Evolutionary conservation across 2,113 vertebrate species (phyloP).

Genomic region (Clupea harengus): DNA sequence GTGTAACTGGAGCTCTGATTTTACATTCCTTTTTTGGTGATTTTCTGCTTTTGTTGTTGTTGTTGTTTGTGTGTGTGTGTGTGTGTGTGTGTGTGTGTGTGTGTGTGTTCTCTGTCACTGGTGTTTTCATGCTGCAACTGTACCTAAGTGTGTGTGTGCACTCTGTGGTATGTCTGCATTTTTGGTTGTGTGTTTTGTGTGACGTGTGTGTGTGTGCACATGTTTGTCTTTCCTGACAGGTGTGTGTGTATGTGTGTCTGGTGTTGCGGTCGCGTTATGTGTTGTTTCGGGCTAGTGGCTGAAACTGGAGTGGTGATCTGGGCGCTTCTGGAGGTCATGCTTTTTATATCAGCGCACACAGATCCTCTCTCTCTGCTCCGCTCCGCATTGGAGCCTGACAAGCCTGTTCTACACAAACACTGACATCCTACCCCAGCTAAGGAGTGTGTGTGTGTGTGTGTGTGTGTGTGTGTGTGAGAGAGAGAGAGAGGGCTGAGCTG

Average conservation of each 20-base stretch:
- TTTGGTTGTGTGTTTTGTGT: constrained; percentile 35
- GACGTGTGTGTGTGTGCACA: constrained; percentile 35
- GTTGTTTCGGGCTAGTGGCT: constrained; percentile 34
- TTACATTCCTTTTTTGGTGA: background rate
- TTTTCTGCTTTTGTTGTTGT: background rate
- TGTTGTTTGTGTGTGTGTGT: background rate
- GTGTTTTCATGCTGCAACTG: constrained; percentile 40
- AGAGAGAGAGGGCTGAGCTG: background rate
- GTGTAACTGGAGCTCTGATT: constrained; percentile 33
- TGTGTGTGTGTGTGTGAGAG: background rate
- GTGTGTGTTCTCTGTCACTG: background rate
- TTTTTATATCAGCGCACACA: constrained; percentile 36
- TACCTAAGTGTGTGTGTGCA: constrained; percentile 26
- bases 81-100: background rate
- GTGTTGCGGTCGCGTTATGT: constrained; percentile 45
- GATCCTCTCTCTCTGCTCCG: background rate
- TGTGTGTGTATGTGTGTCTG: constrained; percentile 14
- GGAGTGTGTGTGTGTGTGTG: background rate
- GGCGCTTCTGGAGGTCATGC: constrained; percentile 44
- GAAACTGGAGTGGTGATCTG: constrained; percentile 42
- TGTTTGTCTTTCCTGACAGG: constrained; percentile 5
- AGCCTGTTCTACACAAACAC: constrained; percentile 11
- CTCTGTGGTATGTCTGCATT: constrained; percentile 31
- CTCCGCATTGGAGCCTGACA: background rate
- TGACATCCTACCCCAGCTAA: constrained; percentile 33